Evolutionary conservation across 2,113 vertebrate genomes (phyloP).

Genomic region (Pedetes capensis): DNA sequence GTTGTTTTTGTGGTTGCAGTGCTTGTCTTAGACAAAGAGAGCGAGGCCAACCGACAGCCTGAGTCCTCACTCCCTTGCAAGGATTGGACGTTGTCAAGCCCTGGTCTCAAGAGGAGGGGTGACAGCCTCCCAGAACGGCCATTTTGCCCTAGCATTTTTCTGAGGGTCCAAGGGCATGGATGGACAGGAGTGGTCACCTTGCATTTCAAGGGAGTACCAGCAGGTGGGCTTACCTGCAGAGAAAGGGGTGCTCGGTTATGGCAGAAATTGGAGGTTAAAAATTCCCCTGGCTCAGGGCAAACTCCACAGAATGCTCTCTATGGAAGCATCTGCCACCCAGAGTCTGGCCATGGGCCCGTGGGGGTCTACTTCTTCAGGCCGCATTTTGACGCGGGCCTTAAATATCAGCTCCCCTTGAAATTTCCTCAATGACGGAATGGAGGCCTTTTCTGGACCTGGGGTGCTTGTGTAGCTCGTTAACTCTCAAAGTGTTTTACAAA

Average conservation of each 20-base stretch:
- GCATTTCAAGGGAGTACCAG: neutral
- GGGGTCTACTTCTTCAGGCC: neutral
- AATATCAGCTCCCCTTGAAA: neutral
- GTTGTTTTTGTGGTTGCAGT: constrained; percentile 73
- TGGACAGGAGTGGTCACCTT: neutral
- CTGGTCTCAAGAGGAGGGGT: neutral
- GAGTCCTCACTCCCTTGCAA: constrained; percentile 25
- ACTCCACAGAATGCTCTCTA: neutral
- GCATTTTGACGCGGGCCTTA: constrained; percentile 1
- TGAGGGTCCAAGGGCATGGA: neutral
- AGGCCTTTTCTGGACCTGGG: constrained; percentile 55
- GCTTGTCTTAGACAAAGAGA: constrained; percentile 68
- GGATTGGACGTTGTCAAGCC: constrained; percentile 35
- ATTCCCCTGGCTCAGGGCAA: neutral
- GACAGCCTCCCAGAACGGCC: neutral
- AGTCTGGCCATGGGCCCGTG: neutral
- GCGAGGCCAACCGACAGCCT: neutral
- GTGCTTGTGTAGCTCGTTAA: constrained; percentile 69
- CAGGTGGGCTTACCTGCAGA: neutral
- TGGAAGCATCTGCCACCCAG: constrained; percentile 34
- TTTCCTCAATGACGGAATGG: constrained; percentile 59
- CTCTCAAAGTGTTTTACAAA: constrained; percentile 77
- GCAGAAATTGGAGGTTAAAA: neutral
- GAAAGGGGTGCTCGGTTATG: neutral
- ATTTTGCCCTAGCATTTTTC: neutral